Evolutionary conservation across 2,888 invertebrate species (phyloP), one percentile per base, ranked within the genome.

Genomic region (Maniola hyperantus): DNA sequence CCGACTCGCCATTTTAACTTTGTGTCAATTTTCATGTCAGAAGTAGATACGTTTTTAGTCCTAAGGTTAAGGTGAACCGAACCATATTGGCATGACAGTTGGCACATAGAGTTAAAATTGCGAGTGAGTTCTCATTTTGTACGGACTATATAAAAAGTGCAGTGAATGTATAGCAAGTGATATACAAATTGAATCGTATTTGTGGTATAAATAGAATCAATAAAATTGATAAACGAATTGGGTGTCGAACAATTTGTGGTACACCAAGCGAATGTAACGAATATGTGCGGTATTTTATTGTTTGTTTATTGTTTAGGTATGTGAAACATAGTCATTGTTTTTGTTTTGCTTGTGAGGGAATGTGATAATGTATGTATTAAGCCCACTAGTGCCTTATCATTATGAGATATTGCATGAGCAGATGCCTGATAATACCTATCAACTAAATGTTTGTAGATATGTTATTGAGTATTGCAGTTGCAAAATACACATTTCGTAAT

Each of bases 171-270:
- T 13, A 26, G 26, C 5, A 8, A 20, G 53, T 8, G 34, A n/a
- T 53, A 6, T 34, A 34, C 7, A 34, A 36, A 54, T 54, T 15
- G 33, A 54, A 54, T 15, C 54, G 15, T 4, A 15, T 20, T 58
- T 44, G 42, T 53, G 53, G 33, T 53, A 8, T 48, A n/a, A 15
- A 34, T 53, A 34, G 34, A 54, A 34, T n/a, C 34, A 34, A 54
- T 54, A 54, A 34, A 54, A 54, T 34, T 48, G 34, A 15, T 15
- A 34, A 54, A 54, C 15, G 34, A 54, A 54, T 53, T 53, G 33
- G n/a, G 34, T 54, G 54, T 54, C 8, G 34, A 54, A 34, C 34
- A 36, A 10, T 54, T 54, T 34, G 54, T 54, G 54, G n/a, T 34
- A 34, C n/a, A n/a, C 33, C 26, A 53, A 55, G 15, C 6, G n/a